Base-by-base conservation (phyloP, 2,888 invertebrate species). In the Cephus pulcher region DNA sequence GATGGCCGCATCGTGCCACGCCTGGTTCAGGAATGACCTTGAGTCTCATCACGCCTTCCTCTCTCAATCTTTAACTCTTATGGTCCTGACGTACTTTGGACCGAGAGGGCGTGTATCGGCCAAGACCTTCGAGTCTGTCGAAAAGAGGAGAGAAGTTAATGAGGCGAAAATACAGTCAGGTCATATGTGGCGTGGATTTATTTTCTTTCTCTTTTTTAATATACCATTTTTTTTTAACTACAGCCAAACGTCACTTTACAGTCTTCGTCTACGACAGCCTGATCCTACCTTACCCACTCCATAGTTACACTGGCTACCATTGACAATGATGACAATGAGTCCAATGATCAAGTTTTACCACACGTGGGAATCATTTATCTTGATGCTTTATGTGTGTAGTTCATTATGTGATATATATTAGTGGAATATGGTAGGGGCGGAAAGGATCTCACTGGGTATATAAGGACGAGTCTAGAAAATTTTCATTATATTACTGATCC, bases 401-500 rank as follows among this genome's bases (percentile, higher is more conserved):
- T 40, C 15, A 4, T 40, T 4, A 40, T 35, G 12, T 35, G 34
- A 35, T 35, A 35, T 23, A 23, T 56, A 56, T 15, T 0, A 56
- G 9, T 56, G 40, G 40, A 23, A 0, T 23, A 56, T 56, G 40
- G 40, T 56, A 40, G 40, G 40, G 40, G 40, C 32, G 30, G 71
- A n/a, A 12, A 71, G 71, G 71, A 71, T 71, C 32, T 71, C 4
- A 15, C 3, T 9, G 69, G 40, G 76, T 82, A 82, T 82, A 82
- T 81, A 82, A 82, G 76, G 35, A 37, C 15, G 34, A 76, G 30
- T 73, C 71, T 12, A 33, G 73, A 73, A 77, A 71, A 71, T 78
- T 69, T 71, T 68, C 30, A 80, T 34, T 15, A 79, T 80, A 80
- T 80, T 80, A 82, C 80, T 80, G 79, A 78, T 78, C 71, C 75